Evolutionary conservation across 2,113 vertebrate species (phyloP).

Genomic region (Psettodes erumei): DNA sequence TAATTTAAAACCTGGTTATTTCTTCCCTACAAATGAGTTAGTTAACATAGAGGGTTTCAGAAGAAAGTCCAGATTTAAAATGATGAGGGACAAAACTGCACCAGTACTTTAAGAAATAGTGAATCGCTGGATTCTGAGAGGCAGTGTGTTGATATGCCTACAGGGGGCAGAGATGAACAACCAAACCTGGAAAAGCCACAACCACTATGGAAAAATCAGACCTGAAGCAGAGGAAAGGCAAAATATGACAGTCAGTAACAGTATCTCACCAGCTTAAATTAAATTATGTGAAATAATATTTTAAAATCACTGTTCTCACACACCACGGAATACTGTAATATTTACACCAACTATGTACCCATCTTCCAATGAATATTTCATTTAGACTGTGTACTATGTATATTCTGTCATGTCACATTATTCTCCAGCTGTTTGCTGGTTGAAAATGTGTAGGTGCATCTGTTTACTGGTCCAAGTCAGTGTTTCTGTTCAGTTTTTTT

Average conservation of each 20-base stretch:
- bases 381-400: background rate
- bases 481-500: no score
- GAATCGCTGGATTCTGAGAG: background rate
- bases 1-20: background rate
- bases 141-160: constrained; percentile 31
- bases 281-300: constrained; percentile 4
- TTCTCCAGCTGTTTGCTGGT: background rate
- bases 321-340: background rate
- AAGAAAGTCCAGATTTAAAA: background rate
- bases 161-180: constrained; percentile 58
- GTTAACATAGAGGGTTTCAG: no score
- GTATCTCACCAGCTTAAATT: background rate
- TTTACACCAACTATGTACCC: background rate
- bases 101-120: background rate
- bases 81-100: background rate
- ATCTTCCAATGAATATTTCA: constrained; percentile 2
- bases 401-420: background rate
- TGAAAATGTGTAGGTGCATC: background rate
- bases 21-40: no score
- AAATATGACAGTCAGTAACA: background rate
- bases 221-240: background rate
- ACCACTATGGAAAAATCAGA: background rate
- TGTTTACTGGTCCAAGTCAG: background rate
- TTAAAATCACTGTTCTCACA: background rate
- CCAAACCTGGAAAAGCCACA: background rate